Percentiles rank a stretch among this genome's conserved stretches.
Conservation (phyloP, 2,797 vertebrate genomes). For the Tokudaia tokunoshimensis region DNA sequence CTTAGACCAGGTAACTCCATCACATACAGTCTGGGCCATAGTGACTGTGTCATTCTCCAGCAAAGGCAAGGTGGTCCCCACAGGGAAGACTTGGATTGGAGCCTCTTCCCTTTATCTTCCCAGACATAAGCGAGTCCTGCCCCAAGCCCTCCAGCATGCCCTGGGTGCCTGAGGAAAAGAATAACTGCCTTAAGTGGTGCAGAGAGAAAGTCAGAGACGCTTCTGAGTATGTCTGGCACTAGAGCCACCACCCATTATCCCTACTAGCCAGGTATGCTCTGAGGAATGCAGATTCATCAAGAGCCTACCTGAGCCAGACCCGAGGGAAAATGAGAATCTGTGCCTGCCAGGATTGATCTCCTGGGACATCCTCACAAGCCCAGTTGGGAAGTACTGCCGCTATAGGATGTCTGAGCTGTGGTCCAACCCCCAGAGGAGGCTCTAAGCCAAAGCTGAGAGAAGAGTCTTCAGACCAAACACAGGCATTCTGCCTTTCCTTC, state of each 20-base stretch:
- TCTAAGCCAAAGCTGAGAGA: neutral
- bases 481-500: neutral
- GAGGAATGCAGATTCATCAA: neutral
- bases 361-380: neutral
- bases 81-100: neutral
- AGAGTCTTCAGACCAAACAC: neutral
- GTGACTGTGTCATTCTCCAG: neutral
- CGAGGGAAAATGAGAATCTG: neutral
- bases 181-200: neutral
- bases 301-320: conserved; percentile 30
- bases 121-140: neutral
- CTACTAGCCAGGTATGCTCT: neutral
- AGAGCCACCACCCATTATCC: neutral
- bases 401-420: neutral
- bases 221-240: neutral
- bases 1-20: neutral
- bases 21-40: neutral
- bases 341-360: neutral
- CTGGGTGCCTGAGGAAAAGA: neutral
- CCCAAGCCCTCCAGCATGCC: neutral
- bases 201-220: neutral
- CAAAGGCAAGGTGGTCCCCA: neutral
- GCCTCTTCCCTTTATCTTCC: neutral
- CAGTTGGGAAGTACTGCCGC: neutral
- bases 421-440: neutral